phyloP scores from a whole-genome alignment of 30 jellyfish, hydroid and myxozoan genomes.

The Chrysaora quinquecirrha region DNA sequence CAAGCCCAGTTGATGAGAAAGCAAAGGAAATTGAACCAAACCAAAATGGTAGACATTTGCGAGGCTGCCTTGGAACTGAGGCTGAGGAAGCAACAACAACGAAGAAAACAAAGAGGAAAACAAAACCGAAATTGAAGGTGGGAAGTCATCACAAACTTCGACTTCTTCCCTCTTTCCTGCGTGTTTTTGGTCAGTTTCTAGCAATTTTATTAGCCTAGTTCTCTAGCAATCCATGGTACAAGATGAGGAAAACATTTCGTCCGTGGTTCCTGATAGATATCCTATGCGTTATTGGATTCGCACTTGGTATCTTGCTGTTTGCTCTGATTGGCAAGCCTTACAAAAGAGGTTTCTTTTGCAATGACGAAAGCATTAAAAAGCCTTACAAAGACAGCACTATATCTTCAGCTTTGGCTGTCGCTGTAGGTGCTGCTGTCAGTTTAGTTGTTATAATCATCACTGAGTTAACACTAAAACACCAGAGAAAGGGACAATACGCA shows the following conservation, averaged over 20 bases:
- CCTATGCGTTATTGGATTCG: constrained; percentile 11
- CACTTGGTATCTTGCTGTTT: constrained; percentile 50
- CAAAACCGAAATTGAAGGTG: too few species aligned
- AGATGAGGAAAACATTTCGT: not conserved
- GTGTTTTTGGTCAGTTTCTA: too few species aligned
- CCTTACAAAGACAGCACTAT: constrained; percentile 87
- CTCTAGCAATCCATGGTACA: too few species aligned
- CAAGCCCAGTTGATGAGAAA: too few species aligned
- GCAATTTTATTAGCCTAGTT: too few species aligned
- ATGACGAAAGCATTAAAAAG: constrained; percentile 82
- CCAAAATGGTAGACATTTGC: too few species aligned
- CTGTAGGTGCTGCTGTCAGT: constrained; percentile 55
- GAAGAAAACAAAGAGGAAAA: too few species aligned
- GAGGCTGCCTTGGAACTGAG: too few species aligned
- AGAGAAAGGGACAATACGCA: not conserved
- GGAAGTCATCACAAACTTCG: too few species aligned
- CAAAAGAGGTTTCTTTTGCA: constrained; percentile 86
- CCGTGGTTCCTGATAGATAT: constrained; percentile 7
- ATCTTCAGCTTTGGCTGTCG: constrained; percentile 58
- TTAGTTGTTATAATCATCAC: constrained; percentile 48
- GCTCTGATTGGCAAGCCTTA: constrained; percentile 72
- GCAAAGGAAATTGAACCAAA: too few species aligned
- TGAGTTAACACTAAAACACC: constrained; percentile 40
- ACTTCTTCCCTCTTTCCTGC: too few species aligned
- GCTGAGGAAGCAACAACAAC: too few species aligned